phyloP scores from a whole-genome alignment of 2,113 vertebrate species.

The Burhinus bistriatus region DNA sequence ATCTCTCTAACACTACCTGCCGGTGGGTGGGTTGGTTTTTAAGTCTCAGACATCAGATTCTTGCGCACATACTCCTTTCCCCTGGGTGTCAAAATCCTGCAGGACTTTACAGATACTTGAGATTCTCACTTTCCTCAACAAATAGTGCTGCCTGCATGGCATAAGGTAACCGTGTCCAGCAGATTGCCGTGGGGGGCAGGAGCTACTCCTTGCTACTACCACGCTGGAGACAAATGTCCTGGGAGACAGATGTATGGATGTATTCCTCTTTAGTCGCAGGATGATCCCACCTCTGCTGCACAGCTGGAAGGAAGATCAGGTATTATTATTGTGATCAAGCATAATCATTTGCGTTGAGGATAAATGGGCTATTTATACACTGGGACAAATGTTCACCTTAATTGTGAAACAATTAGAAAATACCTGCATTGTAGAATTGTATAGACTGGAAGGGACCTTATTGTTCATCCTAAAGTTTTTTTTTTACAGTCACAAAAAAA shows the following conservation, averaged over 20 bases:
- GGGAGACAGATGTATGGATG: neutral
- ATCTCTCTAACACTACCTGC: neutral
- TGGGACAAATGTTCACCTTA: neutral
- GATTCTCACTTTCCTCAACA: neutral
- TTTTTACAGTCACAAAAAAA: neutral
- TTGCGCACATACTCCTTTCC: accelerated
- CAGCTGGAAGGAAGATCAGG: neutral
- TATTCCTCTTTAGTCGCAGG: neutral
- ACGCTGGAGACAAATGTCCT: neutral
- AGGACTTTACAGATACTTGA: neutral
- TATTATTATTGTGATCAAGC: neutral
- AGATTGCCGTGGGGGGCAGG: accelerated
- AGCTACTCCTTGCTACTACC: neutral
- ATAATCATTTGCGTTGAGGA: neutral
- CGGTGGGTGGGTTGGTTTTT: neutral
- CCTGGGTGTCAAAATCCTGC: neutral
- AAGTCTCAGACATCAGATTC: neutral
- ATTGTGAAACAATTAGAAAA: neutral
- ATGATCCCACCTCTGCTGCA: accelerated
- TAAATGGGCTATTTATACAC: neutral
- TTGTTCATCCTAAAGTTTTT: neutral
- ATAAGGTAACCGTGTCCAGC: too few species aligned
- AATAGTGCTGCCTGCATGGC: neutral
- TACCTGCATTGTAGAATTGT: neutral
- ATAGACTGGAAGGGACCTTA: too few species aligned